phyloP scores from a whole-genome alignment of 2,888 invertebrate species.

The Drosophila emarginata region DNA sequence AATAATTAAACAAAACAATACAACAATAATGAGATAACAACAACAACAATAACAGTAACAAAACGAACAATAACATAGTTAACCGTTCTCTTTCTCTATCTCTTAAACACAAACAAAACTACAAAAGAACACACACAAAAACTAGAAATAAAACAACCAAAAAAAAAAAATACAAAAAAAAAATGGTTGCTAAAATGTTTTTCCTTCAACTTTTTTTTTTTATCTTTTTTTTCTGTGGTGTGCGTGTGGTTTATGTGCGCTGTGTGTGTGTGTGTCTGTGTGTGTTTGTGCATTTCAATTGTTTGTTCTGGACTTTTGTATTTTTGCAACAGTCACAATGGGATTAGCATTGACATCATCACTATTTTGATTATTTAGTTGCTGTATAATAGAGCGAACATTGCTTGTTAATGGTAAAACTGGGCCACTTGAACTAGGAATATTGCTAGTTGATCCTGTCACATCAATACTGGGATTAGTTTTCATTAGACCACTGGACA shows the following conservation, averaged over 20 bases:
- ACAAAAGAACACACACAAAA: not conserved
- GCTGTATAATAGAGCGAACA: slow-evolving; percentile 76
- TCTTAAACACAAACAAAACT: not conserved
- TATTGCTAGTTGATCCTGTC: slow-evolving; percentile 10
- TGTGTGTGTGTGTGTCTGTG: not conserved
- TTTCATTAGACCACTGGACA: slow-evolving; percentile 91
- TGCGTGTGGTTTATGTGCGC: not conserved
- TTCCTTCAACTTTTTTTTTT: not conserved
- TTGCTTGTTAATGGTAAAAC: slow-evolving; percentile 63
- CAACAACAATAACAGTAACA: slow-evolving; percentile 53
- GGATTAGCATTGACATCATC: slow-evolving; percentile 58
- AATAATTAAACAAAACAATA: slow-evolving; percentile 68
- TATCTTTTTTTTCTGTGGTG: not conserved
- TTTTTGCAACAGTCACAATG: slow-evolving; percentile 42
- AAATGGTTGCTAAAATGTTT: not conserved
- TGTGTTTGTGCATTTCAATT: slow-evolving; percentile 4
- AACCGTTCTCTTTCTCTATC: not conserved
- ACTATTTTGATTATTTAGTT: slow-evolving; percentile 64
- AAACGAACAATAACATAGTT: slow-evolving; percentile 44
- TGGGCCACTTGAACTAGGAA: slow-evolving; percentile 38
- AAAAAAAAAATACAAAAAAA: not conserved
- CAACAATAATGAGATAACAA: slow-evolving; percentile 49
- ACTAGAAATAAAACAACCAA: not conserved
- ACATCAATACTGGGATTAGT: slow-evolving; percentile 62
- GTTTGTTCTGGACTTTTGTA: slow-evolving; percentile 45